These are phyloP conservation scores for Eurytoma californica DNA, from an alignment of 2,888 invertebrate species.

Conservation along the genomic window DNA sequence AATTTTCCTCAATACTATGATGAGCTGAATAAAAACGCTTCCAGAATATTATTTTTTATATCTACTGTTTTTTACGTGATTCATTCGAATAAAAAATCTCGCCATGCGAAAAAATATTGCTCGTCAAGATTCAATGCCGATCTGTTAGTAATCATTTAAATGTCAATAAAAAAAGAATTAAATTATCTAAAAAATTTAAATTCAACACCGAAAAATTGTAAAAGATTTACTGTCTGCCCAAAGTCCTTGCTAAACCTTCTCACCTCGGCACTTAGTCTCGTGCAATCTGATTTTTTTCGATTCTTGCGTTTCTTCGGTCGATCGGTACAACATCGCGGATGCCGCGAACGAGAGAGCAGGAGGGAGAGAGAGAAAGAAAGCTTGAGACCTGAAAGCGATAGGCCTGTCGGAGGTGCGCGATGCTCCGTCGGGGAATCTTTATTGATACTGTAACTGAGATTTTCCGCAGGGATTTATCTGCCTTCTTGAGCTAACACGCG, in stretches of 20 bases:
- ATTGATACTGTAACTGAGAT: conserved; percentile 65
- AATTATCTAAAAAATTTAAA: too few relatives aligned
- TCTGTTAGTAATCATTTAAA: too few relatives aligned
- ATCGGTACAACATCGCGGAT: conserved; percentile 22
- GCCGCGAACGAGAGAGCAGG: background rate
- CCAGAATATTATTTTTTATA: too few relatives aligned
- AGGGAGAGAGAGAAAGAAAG: conserved; percentile 17
- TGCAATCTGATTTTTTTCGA: conserved; percentile 41
- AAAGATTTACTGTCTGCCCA: background rate
- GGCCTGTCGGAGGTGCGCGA: conserved; percentile 59
- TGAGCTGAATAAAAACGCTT: too few relatives aligned
- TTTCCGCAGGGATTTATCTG: conserved; percentile 58
- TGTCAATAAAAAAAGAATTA: too few relatives aligned
- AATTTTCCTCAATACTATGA: too few relatives aligned
- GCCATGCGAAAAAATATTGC: too few relatives aligned
- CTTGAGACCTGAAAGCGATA: conserved; percentile 59
- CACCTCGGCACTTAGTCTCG: conserved; percentile 18
- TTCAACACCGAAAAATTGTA: too few relatives aligned
- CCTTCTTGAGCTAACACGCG: conserved; percentile 56
- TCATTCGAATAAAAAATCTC: too few relatives aligned
- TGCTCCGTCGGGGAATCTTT: conserved; percentile 58
- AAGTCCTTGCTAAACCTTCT: conserved; percentile 14
- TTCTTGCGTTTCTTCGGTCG: conserved; percentile 6
- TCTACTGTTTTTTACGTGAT: too few relatives aligned
- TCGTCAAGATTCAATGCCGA: too few relatives aligned